These are phyloP conservation scores for Neodiprion fabricii DNA, from an alignment of 1,140 invertebrate genomes.

Conservation along the genomic window DNA sequence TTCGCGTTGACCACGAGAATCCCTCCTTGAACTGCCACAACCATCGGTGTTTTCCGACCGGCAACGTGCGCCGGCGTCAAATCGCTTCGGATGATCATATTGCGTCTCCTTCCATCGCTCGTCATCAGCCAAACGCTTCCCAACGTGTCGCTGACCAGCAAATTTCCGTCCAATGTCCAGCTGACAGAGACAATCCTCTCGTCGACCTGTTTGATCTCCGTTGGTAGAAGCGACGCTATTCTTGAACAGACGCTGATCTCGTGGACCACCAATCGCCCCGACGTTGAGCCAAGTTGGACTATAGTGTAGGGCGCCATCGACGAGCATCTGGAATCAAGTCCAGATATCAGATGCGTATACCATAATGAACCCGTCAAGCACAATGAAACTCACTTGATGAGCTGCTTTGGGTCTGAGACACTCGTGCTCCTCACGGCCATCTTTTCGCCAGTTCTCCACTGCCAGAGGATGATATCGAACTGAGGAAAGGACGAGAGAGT, in stretches of 20 bases:
- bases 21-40: constrained; percentile 28
- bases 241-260: constrained; percentile 42
- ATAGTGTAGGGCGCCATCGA: constrained; percentile 30
- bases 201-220: constrained; percentile 7
- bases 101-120: constrained; percentile 34
- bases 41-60: constrained; percentile 21
- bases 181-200: constrained; percentile 32
- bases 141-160: constrained; percentile 36
- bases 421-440: constrained; percentile 38
- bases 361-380: no score
- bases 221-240: constrained; percentile 34
- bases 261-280: constrained; percentile 32
- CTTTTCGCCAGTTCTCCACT: constrained; percentile 61
- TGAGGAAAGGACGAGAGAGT: constrained; percentile 61
- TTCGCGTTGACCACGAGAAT: constrained; percentile 33
- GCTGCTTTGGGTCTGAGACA: constrained; percentile 9
- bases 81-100: constrained; percentile 16
- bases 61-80: background rate
- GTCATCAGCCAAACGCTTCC: constrained; percentile 36
- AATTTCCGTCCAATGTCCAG: constrained; percentile 41
- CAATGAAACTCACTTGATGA: constrained; percentile 21
- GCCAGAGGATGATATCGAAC: constrained; percentile 63
- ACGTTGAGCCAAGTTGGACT: constrained; percentile 29
- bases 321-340: constrained; percentile 36
- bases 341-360: no score